Evolutionary conservation across 2,888 invertebrate species (phyloP).

Genomic region (Sinotaia quadrata): DNA sequence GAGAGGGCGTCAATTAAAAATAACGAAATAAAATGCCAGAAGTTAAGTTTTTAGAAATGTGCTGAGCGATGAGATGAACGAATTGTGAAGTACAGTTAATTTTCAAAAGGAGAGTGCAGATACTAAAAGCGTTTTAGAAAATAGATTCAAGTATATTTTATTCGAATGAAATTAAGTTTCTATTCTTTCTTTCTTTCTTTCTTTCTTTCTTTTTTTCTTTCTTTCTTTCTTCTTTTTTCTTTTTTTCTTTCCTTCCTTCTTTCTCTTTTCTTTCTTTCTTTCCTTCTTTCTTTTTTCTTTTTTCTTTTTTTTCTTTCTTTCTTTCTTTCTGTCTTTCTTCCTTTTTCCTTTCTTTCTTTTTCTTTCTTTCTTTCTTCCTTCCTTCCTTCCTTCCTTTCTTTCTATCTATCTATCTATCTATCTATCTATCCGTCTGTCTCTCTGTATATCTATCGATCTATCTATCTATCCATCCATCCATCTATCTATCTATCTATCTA

Average conservation of each 20-base stretch:
- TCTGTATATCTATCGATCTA: neutral
- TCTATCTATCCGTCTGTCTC: neutral
- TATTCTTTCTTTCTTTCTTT: neutral
- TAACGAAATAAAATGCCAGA: too few relatives aligned
- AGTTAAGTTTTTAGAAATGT: too few relatives aligned
- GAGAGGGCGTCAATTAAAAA: too few relatives aligned
- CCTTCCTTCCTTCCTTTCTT: neutral
- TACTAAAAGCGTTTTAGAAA: too few relatives aligned
- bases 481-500: neutral
- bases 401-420: neutral
- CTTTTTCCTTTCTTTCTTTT: neutral
- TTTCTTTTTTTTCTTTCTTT: neutral
- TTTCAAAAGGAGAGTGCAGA: too few relatives aligned
- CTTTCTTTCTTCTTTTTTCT: neutral
- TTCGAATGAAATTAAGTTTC: too few relatives aligned
- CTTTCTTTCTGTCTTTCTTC: neutral
- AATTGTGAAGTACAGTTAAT: too few relatives aligned
- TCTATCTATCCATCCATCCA: neutral
- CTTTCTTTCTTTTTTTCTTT: neutral
- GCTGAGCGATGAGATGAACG: too few relatives aligned
- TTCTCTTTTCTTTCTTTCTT: neutral
- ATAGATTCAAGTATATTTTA: too few relatives aligned
- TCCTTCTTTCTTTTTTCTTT: neutral
- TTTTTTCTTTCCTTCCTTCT: neutral
- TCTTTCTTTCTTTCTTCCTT: neutral